Percentiles rank a stretch among this genome's conserved stretches.
These are phyloP conservation scores for Macaria liturata DNA, from an alignment of 2,888 invertebrate species.

Conservation along the genomic window DNA sequence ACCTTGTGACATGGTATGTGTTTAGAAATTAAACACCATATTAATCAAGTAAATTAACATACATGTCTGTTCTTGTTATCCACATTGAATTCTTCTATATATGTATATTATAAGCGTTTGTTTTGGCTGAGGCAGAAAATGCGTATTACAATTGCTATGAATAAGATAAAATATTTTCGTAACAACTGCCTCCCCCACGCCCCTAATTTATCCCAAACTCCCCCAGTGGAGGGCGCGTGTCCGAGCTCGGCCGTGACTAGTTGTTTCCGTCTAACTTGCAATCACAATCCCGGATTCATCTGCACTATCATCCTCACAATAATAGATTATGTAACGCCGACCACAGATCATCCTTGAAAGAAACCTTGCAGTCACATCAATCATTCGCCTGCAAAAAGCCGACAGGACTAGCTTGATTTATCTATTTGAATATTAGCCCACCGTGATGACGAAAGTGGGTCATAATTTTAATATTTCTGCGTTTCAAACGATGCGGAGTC, in stretches of 20 bases:
- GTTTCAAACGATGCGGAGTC: conserved; percentile 24
- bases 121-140: too few species aligned
- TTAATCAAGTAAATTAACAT: too few species aligned
- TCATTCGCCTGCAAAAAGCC: conserved; percentile 67
- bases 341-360: conserved; percentile 51
- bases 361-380: conserved; percentile 66
- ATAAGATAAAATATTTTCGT: background rate
- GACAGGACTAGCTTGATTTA: conserved; percentile 67
- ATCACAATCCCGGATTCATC: conserved; percentile 43
- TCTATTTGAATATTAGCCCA: conserved; percentile 74
- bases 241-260: conserved; percentile 59
- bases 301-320: conserved; percentile 57
- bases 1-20: too few species aligned
- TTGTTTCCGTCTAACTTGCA: conserved; percentile 50
- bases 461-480: conserved; percentile 40
- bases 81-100: too few species aligned
- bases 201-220: conserved; percentile 8
- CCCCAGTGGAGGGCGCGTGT: conserved; percentile 35
- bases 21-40: too few species aligned
- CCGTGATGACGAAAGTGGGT: conserved; percentile 49
- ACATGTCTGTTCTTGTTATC: too few species aligned
- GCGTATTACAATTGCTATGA: too few species aligned
- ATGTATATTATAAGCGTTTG: too few species aligned
- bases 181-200: conserved; percentile 2
- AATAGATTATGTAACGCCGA: conserved; percentile 53